Evolutionary conservation across 2,113 vertebrate genomes (phyloP).

Genomic region (Takifugu flavidus): DNA sequence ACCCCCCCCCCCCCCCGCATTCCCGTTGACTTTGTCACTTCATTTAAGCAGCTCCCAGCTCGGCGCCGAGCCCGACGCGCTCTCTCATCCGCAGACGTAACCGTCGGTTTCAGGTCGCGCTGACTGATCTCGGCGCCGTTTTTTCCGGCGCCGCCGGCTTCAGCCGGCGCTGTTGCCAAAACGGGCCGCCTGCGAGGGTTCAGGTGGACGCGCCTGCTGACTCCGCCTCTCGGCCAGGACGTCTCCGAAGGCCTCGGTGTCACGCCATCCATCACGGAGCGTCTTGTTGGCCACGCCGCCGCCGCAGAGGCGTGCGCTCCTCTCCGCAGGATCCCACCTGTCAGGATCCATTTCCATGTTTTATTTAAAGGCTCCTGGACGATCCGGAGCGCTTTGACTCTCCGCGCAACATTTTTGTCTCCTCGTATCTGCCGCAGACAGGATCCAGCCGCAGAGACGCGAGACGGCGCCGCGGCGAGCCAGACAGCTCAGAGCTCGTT

Average conservation of each 20-base stretch:
- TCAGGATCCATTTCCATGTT: conserved; percentile 64
- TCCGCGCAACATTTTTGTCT: conserved; percentile 32
- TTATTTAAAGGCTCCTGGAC: conserved; percentile 58
- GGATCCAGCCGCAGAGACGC: too few species aligned
- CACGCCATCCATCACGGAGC: too few species aligned
- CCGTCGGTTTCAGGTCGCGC: neutral
- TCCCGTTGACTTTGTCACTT: conserved; percentile 53
- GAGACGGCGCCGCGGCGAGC: conserved; percentile 30
- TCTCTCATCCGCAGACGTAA: neutral
- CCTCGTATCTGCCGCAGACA: conserved; percentile 47
- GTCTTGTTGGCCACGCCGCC: too few species aligned
- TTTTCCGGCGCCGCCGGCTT: too few species aligned
- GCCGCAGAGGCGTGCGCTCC: conserved; percentile 13
- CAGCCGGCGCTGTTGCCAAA: too few species aligned
- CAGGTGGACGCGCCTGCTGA: too few species aligned
- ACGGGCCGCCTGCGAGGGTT: too few species aligned
- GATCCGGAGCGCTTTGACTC: conserved; percentile 48
- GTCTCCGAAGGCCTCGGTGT: neutral
- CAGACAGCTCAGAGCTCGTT: conserved; percentile 70
- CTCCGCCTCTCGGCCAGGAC: too few species aligned
- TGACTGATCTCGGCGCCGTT: too few species aligned
- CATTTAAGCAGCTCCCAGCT: conserved; percentile 24
- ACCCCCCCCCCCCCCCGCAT: conserved; percentile 16
- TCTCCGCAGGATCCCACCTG: conserved; percentile 30
- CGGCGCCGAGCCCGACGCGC: neutral